Conservation (phyloP, 1,140 invertebrate species). For the Neomicropteryx cornuta region DNA sequence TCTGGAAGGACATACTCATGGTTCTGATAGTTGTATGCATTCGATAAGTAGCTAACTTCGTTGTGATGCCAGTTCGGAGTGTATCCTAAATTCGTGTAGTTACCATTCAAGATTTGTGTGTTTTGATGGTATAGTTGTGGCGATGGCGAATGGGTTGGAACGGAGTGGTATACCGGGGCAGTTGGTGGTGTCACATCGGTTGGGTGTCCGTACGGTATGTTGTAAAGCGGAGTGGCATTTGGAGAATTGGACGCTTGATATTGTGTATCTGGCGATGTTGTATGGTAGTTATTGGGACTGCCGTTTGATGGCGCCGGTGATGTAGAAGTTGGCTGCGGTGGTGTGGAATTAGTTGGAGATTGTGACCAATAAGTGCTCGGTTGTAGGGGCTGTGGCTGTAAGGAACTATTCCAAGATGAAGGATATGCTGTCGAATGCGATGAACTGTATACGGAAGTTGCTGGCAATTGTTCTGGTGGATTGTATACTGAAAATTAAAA, state of each 20-base stretch:
- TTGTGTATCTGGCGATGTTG: conserved; percentile 12
- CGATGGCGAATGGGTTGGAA: conserved; percentile 9
- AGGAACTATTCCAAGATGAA: conserved; percentile 9
- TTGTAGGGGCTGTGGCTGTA: conserved; percentile 4
- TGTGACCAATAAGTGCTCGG: conserved; percentile 6
- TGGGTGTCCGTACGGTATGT: too few species aligned
- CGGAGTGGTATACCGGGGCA: conserved; percentile 6
- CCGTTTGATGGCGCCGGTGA: conserved; percentile 21
- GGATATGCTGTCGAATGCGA: conserved; percentile 11
- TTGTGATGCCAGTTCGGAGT: conserved; percentile 13
- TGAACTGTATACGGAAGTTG: conserved; percentile 24
- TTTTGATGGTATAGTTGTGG: conserved; percentile 13
- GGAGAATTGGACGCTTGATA: conserved; percentile 23
- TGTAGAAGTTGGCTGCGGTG: conserved; percentile 26
- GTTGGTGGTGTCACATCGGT: too few species aligned
- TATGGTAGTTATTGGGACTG: conserved; percentile 16
- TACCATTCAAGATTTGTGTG: conserved; percentile 8
- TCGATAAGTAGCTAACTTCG: conserved; percentile 12
- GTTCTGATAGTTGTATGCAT: conserved; percentile 13
- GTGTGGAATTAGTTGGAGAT: conserved; percentile 7
- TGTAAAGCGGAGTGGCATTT: conserved; percentile 30
- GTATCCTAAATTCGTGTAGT: conserved; percentile 12
- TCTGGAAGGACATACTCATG: conserved; percentile 14
- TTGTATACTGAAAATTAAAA: conserved; percentile 28
- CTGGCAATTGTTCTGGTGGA: conserved; percentile 27